Conservation (phyloP, 1,140 invertebrate genomes). For the Formica selysi region DNA sequence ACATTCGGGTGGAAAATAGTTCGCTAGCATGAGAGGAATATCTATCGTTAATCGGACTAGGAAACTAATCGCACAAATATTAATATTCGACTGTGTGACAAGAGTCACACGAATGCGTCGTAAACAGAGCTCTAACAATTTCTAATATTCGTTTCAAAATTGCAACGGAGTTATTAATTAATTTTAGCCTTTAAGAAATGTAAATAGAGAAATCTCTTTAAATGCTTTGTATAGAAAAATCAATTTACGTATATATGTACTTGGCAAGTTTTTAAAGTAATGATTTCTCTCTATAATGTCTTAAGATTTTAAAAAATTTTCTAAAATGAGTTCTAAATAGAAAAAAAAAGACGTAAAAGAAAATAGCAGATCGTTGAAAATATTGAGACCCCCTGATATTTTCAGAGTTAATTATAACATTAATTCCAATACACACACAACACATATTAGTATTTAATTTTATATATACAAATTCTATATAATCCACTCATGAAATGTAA, state of each 20-base stretch:
- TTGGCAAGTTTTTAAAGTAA: not conserved
- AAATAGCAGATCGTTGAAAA: not conserved
- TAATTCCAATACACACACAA: not conserved
- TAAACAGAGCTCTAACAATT: not conserved
- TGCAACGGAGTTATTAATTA: not conserved
- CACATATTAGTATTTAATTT: not conserved
- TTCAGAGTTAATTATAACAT: not conserved
- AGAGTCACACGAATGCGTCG: not conserved
- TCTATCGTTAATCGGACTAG: constrained; percentile 29
- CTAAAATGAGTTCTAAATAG: not conserved
- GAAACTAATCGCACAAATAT: constrained; percentile 19
- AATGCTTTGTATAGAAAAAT: constrained; percentile 4
- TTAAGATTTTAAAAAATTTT: not conserved
- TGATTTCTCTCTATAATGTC: not conserved
- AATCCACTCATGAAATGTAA: not conserved
- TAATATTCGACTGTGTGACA: not conserved
- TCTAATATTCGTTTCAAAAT: constrained; percentile 9
- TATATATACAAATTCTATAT: not conserved
- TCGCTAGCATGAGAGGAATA: not conserved
- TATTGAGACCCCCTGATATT: not conserved
- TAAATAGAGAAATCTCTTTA: not conserved
- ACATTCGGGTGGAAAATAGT: constrained; percentile 51
- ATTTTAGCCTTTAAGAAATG: not conserved
- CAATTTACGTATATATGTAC: not conserved
- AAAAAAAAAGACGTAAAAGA: not conserved